These are phyloP conservation scores for Choristoneura fumiferana DNA, from an alignment of 1,140 invertebrate genomes.

Conservation along the genomic window DNA sequence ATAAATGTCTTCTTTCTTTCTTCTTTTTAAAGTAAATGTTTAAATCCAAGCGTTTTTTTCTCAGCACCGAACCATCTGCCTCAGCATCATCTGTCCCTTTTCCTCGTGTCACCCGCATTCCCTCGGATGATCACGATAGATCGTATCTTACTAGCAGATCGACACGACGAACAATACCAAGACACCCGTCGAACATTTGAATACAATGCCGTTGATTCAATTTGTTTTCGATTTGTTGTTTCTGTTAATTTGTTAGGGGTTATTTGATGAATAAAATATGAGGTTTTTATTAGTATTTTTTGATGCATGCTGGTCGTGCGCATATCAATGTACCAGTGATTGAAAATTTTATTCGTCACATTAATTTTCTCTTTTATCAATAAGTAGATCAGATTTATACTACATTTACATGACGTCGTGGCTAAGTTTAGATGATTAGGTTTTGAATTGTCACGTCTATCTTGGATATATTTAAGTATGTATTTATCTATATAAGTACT, in stretches of 20 bases:
- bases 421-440: no score
- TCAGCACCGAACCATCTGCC: not conserved
- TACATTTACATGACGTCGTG: no score
- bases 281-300: not conserved
- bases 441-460: no score
- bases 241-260: slow-evolving; percentile 15
- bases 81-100: not conserved
- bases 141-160: slow-evolving; percentile 10
- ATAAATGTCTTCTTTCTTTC: no score
- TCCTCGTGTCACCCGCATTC: slow-evolving; percentile 6
- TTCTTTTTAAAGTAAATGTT: no score
- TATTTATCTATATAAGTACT: no score
- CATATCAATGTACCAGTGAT: no score
- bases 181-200: slow-evolving; percentile 2
- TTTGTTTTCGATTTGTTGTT: slow-evolving; percentile 17
- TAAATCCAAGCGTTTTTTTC: no score
- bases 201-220: slow-evolving; percentile 16
- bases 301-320: not conserved
- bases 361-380: no score
- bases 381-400: no score
- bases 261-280: slow-evolving; percentile 10
- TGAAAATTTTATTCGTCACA: no score
- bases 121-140: slow-evolving; percentile 9
- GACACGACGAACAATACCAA: slow-evolving; percentile 7
- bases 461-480: no score